phyloP scores from a whole-genome alignment of 2,113 vertebrate genomes.

The Nymphicus hollandicus region DNA sequence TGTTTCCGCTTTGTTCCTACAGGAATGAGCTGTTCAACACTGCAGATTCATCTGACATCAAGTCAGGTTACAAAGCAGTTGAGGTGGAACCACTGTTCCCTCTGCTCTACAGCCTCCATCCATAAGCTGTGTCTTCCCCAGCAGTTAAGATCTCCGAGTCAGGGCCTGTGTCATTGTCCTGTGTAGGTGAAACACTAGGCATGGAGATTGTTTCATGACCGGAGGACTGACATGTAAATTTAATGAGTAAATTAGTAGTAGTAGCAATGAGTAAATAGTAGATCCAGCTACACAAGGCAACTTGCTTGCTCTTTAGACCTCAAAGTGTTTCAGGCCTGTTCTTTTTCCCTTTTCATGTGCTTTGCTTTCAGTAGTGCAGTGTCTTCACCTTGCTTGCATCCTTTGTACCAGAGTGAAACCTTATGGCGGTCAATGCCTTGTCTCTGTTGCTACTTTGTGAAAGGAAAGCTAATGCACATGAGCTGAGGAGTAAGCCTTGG shows the following conservation, averaged over 20 bases:
- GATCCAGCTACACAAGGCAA: not conserved
- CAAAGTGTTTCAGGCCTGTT: not conserved
- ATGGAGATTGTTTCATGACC: accelerated
- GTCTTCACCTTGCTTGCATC: not conserved
- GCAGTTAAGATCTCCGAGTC: not conserved
- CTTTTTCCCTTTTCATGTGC: not conserved
- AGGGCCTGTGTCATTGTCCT: not conserved
- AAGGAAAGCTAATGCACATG: not conserved
- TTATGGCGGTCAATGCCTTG: accelerated
- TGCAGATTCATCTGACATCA: accelerated
- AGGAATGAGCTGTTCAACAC: not conserved
- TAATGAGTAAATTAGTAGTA: not conserved
- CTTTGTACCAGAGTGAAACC: not conserved
- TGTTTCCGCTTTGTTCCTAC: not conserved
- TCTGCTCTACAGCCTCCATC: not conserved
- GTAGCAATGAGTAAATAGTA: not conserved
- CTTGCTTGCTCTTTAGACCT: not conserved
- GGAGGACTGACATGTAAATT: not conserved
- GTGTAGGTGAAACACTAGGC: not conserved
- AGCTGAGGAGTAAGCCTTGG: not conserved
- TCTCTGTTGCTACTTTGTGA: not conserved
- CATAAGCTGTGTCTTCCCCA: not conserved
- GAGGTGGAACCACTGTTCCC: accelerated
- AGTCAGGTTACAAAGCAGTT: not conserved
- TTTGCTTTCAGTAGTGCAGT: not conserved